Evolutionary conservation across 2,888 invertebrate genomes (phyloP).

Genomic region (Campoletis raptor): DNA sequence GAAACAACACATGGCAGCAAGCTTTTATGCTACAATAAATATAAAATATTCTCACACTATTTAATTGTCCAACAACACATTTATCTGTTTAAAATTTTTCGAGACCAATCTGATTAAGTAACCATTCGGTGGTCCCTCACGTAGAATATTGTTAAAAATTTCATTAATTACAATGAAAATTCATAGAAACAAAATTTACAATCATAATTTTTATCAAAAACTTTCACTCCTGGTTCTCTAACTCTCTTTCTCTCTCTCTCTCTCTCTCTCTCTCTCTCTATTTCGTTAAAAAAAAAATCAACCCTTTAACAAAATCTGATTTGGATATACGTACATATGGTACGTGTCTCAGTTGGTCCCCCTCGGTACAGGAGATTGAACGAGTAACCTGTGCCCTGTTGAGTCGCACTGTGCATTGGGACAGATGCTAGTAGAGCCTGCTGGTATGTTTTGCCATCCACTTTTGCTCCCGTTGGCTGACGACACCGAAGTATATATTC

Average conservation of each 20-base stretch:
- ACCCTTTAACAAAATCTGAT: not conserved
- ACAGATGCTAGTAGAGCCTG: constrained; percentile 77
- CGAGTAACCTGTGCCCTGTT: constrained; percentile 70
- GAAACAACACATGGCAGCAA: constrained; percentile 10
- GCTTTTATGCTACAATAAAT: not conserved
- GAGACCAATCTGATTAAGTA: not conserved
- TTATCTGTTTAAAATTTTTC: not conserved
- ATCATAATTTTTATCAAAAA: not conserved
- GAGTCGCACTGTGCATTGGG: constrained; percentile 59
- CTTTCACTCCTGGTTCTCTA: no score
- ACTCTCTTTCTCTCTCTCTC: no score
- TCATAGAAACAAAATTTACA: not conserved
- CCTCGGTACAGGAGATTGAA: constrained; percentile 41
- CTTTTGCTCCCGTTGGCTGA: constrained; percentile 56
- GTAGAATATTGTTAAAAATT: not conserved
- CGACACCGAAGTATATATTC: constrained; percentile 37
- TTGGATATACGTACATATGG: constrained; percentile 5
- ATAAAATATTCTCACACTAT: constrained; percentile 13
- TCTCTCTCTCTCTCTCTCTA: not conserved
- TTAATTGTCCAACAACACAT: not conserved
- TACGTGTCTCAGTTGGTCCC: constrained; percentile 40
- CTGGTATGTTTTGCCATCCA: constrained; percentile 62
- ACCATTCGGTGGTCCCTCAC: not conserved
- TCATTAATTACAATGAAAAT: not conserved
- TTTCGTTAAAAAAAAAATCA: not conserved